These are phyloP conservation scores for Spinus olivaceus DNA, from an alignment of 2,797 vertebrate species.

Conservation along the genomic window DNA sequence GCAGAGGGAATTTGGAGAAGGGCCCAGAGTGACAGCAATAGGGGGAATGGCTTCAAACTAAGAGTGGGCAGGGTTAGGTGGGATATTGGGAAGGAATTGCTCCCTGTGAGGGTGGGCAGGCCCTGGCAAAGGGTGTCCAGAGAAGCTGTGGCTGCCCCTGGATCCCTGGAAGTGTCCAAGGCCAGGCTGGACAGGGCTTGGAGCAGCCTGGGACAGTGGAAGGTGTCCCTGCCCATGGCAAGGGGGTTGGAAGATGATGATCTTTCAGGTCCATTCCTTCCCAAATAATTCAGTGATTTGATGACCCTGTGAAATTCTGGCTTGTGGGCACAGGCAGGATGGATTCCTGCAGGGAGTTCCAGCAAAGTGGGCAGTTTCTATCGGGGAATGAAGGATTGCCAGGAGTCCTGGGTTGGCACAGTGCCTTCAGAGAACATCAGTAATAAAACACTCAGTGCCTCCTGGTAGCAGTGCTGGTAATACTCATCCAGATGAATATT, in stretches of 20 bases:
- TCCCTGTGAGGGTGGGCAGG: accelerated
- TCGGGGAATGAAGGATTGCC: neutral
- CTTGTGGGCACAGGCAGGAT: neutral
- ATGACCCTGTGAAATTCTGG: neutral
- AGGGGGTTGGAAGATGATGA: accelerated
- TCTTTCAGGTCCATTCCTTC: neutral
- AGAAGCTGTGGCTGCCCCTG: neutral
- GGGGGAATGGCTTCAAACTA: neutral
- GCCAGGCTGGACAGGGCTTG: accelerated
- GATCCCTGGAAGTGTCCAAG: neutral
- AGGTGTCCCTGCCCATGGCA: neutral
- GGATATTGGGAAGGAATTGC: accelerated
- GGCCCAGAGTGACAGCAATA: neutral
- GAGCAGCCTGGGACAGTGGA: accelerated
- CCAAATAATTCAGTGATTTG: neutral
- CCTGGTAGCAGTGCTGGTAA: neutral
- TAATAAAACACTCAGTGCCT: neutral
- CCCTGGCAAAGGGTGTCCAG: neutral
- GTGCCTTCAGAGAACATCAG: neutral
- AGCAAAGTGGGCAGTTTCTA: neutral
- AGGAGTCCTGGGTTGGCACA: neutral
- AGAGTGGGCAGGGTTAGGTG: neutral
- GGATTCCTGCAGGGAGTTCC: neutral
- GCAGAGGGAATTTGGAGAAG: neutral
- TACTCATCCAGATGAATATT: neutral